Evolutionary conservation across 2,888 invertebrate genomes (phyloP).

Genomic region (Drosophila quasianomalipes): DNA sequence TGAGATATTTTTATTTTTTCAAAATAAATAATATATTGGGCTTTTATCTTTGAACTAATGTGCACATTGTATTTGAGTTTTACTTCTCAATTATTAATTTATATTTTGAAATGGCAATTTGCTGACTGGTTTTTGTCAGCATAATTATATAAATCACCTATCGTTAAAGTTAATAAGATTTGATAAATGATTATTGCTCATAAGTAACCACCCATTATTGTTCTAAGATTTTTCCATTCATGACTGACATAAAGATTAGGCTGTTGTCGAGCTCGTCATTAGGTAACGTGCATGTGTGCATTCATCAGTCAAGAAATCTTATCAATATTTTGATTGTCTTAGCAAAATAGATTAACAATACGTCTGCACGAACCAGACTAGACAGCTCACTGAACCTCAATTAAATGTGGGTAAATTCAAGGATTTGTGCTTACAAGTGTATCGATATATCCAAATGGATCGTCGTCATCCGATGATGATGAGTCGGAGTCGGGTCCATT

Average conservation of each 20-base stretch:
- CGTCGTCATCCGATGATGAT: conserved; percentile 82
- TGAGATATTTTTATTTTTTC: not conserved
- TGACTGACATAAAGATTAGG: conserved; percentile 54
- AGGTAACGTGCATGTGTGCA: conserved; percentile 4
- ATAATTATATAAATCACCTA: conserved; percentile 23
- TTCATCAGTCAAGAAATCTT: conserved; percentile 38
- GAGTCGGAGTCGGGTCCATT: conserved; percentile 83
- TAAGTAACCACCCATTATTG: conserved; percentile 34
- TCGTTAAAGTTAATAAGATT: conserved; percentile 19
- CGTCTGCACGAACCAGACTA: not conserved
- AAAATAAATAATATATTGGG: not conserved
- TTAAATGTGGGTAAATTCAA: not conserved
- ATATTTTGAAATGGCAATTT: conserved; percentile 6
- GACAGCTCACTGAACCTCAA: not conserved
- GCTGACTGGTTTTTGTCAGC: conserved; percentile 18
- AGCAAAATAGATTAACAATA: conserved; percentile 34
- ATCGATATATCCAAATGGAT: conserved; percentile 85
- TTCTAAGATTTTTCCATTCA: conserved; percentile 23
- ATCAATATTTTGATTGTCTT: conserved; percentile 32
- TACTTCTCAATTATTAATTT: not conserved
- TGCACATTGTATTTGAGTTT: not conserved
- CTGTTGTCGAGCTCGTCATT: conserved; percentile 28
- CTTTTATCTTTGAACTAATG: not conserved
- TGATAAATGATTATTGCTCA: conserved; percentile 15
- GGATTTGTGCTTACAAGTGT: conserved; percentile 83